Conservation (phyloP, 2,888 invertebrate species). For the Platerodrilus igneus region DNA sequence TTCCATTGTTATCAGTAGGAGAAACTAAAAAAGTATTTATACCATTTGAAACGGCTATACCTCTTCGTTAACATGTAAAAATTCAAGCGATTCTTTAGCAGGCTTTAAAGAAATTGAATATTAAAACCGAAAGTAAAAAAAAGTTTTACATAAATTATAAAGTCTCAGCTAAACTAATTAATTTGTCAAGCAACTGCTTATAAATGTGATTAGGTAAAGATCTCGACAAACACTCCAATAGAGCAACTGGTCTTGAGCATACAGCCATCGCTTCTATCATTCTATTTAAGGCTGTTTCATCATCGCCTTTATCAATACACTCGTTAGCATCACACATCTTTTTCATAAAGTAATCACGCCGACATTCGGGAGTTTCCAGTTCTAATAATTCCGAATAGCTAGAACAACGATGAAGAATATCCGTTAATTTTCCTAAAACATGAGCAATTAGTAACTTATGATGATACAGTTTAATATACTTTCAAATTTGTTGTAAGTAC, state of each 20-base stretch:
- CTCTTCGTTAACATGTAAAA: too few species aligned
- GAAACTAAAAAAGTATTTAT: too few species aligned
- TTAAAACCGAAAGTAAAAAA: background rate
- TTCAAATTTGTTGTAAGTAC: conserved; percentile 16
- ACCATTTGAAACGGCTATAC: too few species aligned
- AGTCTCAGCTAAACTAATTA: conserved; percentile 12
- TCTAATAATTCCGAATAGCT: conserved; percentile 5
- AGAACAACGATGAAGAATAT: conserved; percentile 16
- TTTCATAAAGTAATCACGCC: conserved; percentile 18
- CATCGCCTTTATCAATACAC: conserved; percentile 11
- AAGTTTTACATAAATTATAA: background rate
- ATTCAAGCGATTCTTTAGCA: too few species aligned
- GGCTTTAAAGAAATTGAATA: too few species aligned
- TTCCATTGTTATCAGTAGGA: too few species aligned
- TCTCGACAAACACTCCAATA: conserved; percentile 17
- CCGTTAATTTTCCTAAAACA: conserved; percentile 16
- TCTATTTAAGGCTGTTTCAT: conserved; percentile 8
- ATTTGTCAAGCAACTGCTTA: conserved; percentile 14
- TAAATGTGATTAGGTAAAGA: conserved; percentile 13
- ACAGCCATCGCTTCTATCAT: conserved; percentile 19
- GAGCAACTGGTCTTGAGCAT: conserved; percentile 14
- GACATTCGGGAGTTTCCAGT: conserved; percentile 5
- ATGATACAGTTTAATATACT: conserved; percentile 8
- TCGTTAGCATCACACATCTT: conserved; percentile 14
- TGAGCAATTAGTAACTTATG: too few species aligned